Conservation (phyloP, 1,140 invertebrate species). For the Lasaia peninsularis region DNA sequence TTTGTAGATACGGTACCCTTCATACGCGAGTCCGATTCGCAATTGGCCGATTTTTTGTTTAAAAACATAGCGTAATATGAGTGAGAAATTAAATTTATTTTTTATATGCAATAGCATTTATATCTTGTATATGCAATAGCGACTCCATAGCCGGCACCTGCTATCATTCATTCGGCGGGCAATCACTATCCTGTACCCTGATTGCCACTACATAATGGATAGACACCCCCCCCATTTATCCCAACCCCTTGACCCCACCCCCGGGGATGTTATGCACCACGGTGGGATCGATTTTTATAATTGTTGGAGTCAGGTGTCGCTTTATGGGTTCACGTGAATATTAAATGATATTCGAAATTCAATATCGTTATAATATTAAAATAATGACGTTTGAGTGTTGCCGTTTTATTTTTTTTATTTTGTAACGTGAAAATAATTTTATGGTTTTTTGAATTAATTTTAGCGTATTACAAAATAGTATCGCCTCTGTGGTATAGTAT, state of each 20-base stretch:
- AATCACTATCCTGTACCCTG: constrained; percentile 57
- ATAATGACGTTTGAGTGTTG: too few species aligned
- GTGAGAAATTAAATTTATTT: too few species aligned
- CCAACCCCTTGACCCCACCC: constrained; percentile 15
- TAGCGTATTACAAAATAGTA: too few species aligned
- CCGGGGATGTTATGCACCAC: neutral
- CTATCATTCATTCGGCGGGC: constrained; percentile 28
- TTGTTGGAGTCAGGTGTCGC: constrained; percentile 15
- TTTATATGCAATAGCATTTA: too few species aligned
- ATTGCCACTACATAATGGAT: constrained; percentile 72
- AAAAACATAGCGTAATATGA: too few species aligned
- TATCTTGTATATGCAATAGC: neutral
- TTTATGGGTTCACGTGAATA: neutral
- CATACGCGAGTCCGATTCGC: too few species aligned
- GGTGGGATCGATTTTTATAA: constrained; percentile 17
- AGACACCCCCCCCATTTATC: constrained; percentile 29
- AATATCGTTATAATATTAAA: neutral
- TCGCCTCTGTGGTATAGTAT: too few species aligned
- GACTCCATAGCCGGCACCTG: constrained; percentile 19
- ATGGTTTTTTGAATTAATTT: too few species aligned
- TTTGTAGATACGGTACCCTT: too few species aligned
- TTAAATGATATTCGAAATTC: neutral
- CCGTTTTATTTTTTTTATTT: too few species aligned
- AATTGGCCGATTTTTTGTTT: too few species aligned
- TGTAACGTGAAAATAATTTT: too few species aligned